Evolutionary conservation across 2,797 vertebrate species (phyloP), one percentile per base, ranked within the genome.

Genomic region (Sebastes elongatus): DNA sequence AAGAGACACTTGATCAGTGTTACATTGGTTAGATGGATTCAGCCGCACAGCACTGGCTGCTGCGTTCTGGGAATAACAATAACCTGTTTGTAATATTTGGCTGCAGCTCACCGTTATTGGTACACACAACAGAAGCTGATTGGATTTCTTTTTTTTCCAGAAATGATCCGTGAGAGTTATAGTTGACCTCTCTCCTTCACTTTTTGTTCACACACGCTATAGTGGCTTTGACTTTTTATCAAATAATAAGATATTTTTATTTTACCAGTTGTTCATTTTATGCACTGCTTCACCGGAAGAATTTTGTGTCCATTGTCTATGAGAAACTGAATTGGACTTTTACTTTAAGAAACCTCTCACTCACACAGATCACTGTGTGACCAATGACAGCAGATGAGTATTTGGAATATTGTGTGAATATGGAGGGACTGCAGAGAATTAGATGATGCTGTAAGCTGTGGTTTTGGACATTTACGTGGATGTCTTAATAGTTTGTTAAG

Each of bases 1-100:
- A 38, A 22, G 23, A 62, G 28, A 61, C 59, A 64, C 80, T 76
- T 27, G 56, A 83, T 81, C 55, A 72, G 74, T 11, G 35, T 67
- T 35, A 49, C 23, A 75, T 65, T 63, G 49, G 33, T 71, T 14
- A 38, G 69, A 76, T 63, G 20, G 20, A 38, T 63, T 75, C 22
- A 70, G 10, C 42, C 53, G 28, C 55, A 68, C 14, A 20, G n/a
- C 8, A 64, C 20, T 27, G 23, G n/a, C 14, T 22, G 25, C 49
- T 62, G 16, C 18, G 35, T 73, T 69, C 14, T 69, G 70, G 38
- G 20, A 38, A 65, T 27, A 32, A 60, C 35, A n/a, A 53, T 64
- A 25, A 64, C 35, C 38, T 20, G 7, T 49, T 49, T 49, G 55
- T 25, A 56, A 25, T 56, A 14, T 14, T 56, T 56, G 23, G 23